Base-by-base conservation (phyloP, 2,888 invertebrate species). In the Frankliniella fusca region DNA sequence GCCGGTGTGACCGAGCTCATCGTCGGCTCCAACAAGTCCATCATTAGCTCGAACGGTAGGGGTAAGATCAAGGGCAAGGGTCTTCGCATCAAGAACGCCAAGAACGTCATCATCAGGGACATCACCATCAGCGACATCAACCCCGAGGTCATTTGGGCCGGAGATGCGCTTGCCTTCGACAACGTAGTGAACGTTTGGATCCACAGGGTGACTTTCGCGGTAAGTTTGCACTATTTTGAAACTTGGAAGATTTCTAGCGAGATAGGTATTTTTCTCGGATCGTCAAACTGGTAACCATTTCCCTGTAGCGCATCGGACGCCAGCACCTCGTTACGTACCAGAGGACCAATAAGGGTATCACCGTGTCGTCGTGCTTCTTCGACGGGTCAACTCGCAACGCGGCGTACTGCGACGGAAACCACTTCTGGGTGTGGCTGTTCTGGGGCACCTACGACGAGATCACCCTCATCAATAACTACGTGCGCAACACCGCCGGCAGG, bases 381-480 rank as follows among this genome's bases (percentile, higher is more conserved):
- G 81, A 81, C 27, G 82, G 82, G n/a, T n/a, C 23, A 49, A 20
- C 28, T 81, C 82, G 12, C 5, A 12, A 28, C 48, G 81, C 82
- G 0, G 79, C 82, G 8, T 82, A 79, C 80, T 82, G 82, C 80
- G 76, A 82, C 48, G 82, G 81, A 0, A 2, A 18, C 18, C 81
- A 82, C 80, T 82, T 81, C 80, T 82, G 82, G 82, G 38, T 82
- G 18, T 82, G 82, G 82, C 49, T 82, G 81, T 82, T 82, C 61
- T 48, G 81, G 54, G 82, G 82, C 20, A 18, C 38, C 11, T 54
- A 27, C 20, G 81, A 82, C 65, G 54, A 49, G 54, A 82, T 82
- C 11, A 80, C 82, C 9, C 38, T 82, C 27, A 50, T 79, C 70
- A 82, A 82, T 76, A 82, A 82, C 23, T 54, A 48, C 28, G 65